Evolutionary conservation across 2,797 vertebrate species (phyloP).

Genomic region (Acrocephalus scirpaceus): DNA sequence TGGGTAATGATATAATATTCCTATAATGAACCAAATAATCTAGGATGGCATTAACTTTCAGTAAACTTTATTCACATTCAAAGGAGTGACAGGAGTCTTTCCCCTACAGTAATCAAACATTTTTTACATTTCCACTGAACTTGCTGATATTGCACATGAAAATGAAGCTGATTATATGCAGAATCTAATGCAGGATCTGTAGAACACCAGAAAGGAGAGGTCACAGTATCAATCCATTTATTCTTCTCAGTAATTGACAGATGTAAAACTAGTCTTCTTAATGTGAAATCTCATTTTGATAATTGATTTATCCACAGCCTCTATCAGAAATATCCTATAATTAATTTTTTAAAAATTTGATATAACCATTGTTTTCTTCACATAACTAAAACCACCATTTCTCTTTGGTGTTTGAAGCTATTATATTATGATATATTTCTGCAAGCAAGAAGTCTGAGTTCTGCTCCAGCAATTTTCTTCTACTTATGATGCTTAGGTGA

Average conservation of each 20-base stretch:
- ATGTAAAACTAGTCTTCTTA: neutral
- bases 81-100: neutral
- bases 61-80: neutral
- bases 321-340: neutral
- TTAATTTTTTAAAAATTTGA: neutral
- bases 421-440: constrained; percentile 29
- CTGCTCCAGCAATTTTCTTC: neutral
- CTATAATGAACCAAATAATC: neutral
- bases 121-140: neutral
- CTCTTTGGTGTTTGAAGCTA: neutral
- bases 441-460: constrained; percentile 10
- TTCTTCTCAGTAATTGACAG: neutral
- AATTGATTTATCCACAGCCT: neutral
- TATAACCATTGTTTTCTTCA: neutral
- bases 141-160: neutral
- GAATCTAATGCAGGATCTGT: neutral
- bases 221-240: neutral
- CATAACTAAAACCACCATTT: neutral
- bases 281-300: neutral
- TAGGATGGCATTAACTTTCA: neutral
- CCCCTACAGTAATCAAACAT: neutral
- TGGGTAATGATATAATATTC: neutral
- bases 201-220: neutral
- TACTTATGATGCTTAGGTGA: neutral
- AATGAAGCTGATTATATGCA: neutral